Base-by-base conservation (phyloP, 2,888 invertebrate species). In the Drosophila colorata region DNA sequence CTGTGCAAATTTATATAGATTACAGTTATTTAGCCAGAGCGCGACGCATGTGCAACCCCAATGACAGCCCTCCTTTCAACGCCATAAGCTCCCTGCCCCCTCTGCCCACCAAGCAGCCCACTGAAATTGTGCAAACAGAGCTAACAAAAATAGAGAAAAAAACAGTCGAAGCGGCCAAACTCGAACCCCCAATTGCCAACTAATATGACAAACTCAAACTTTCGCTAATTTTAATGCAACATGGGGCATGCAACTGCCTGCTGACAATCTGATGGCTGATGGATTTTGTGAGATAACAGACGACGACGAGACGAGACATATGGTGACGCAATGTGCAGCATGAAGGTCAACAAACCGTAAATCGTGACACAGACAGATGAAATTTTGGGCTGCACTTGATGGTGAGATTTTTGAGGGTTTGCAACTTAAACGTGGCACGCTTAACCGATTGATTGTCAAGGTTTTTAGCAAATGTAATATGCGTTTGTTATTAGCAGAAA, bases 271-370 rank as follows among this genome's bases (percentile, higher is more conserved):
- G 33, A 33, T 33, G 33, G 4, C 55, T 71, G 72, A 74, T 69
- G 68, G 65, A 65, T 65, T 63, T 44, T 57, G 61, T 51, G 64
- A 70, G 78, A 76, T 76, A 76, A 58, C 49, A 57, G 23, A 31
- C 56, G 43, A 28, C n/a, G 53, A 37, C 69, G 63, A 56, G 33
- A 13, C 33, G 33, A 4, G 33, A 11, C 64, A 61, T 49, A 58
- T 61, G 61, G 66, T 76, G 77, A 77, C 74, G 78, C 77, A 77
- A 77, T 69, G 66, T 63, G 64, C 74, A 47, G 48, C 74, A 74
- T 70, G 70, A 70, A 78, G 77, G 77, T 77, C 77, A 77, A 77
- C 68, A 77, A 77, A 78, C 77, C 74, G 71, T 49, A 49, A 64
- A 55, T n/a, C 37, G 40, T 25, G 47, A 28, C 55, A 48, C 20